phyloP scores from a whole-genome alignment of 2,113 vertebrate species.

The Macroglossus sobrinus region DNA sequence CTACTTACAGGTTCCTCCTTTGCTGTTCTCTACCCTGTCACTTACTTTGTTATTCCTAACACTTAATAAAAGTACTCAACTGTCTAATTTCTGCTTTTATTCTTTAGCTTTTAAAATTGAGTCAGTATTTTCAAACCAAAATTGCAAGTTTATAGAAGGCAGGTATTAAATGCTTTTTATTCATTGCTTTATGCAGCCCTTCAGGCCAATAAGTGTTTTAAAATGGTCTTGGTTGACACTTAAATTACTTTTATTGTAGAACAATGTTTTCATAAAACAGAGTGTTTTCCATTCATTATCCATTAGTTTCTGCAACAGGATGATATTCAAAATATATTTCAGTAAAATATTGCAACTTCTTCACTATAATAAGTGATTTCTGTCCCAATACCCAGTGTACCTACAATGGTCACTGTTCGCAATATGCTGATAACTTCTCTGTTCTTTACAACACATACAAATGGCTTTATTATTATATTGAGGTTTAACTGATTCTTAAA shows the following conservation, averaged over 20 bases:
- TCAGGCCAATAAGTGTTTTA: conserved; percentile 11
- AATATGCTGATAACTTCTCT: background rate
- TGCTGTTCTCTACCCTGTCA: background rate
- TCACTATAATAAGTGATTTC: background rate
- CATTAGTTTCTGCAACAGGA: background rate
- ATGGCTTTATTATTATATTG: conserved; percentile 16
- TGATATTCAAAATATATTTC: background rate
- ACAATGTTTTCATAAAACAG: background rate
- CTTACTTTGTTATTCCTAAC: background rate
- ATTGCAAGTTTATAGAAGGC: conserved; percentile 12
- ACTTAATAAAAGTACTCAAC: background rate
- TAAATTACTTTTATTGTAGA: conserved; percentile 40
- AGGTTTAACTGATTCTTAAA: background rate
- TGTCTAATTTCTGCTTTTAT: conserved; percentile 24
- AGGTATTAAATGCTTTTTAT: background rate
- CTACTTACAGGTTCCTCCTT: background rate
- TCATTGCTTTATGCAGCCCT: background rate
- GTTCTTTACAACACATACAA: background rate
- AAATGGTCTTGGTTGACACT: conserved; percentile 8
- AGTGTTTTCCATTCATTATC: background rate
- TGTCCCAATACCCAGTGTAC: background rate
- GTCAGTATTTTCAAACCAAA: conserved; percentile 27
- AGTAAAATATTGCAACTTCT: background rate
- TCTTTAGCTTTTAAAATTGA: background rate
- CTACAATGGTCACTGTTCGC: background rate